Evolutionary conservation across 2,113 vertebrate species (phyloP).

Genomic region (Elephantulus edwardii): DNA sequence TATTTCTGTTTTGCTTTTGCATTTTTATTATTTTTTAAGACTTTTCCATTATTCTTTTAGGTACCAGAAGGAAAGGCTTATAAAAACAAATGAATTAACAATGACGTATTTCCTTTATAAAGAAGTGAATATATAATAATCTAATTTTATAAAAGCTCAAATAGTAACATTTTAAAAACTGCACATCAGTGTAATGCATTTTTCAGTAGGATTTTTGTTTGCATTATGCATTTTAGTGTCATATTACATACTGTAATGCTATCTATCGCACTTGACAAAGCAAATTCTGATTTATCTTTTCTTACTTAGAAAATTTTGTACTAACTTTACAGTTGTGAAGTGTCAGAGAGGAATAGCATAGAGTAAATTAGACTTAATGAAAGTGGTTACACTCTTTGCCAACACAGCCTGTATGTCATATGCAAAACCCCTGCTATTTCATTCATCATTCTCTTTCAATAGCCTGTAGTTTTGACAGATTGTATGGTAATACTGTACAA

Average conservation of each 20-base stretch:
- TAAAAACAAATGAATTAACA: conserved; percentile 74
- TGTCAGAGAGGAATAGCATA: neutral
- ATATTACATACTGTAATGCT: conserved; percentile 47
- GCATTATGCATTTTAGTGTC: conserved; percentile 62
- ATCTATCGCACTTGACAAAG: neutral
- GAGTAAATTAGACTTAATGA: neutral
- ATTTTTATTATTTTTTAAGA: conserved; percentile 31
- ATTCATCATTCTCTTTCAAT: neutral
- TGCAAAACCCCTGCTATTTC: neutral
- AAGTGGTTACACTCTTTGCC: neutral
- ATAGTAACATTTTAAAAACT: conserved; percentile 75
- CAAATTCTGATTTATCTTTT: conserved; percentile 21
- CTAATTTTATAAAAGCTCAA: conserved; percentile 58
- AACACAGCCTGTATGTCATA: neutral
- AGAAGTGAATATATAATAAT: conserved; percentile 41
- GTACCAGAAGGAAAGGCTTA: conserved; percentile 44
- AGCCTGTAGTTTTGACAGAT: neutral
- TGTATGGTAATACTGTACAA: neutral
- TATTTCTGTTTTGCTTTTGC: neutral
- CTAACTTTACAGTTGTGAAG: neutral
- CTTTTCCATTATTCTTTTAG: conserved; percentile 41
- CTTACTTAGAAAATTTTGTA: conserved; percentile 23
- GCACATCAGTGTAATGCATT: conserved; percentile 59
- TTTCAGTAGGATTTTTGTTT: conserved; percentile 57
- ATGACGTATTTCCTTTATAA: conserved; percentile 58